Percentiles rank a stretch among this genome's conserved stretches.
phyloP scores from a whole-genome alignment of 2,797 vertebrate genomes.

The Hirundo rustica region DNA sequence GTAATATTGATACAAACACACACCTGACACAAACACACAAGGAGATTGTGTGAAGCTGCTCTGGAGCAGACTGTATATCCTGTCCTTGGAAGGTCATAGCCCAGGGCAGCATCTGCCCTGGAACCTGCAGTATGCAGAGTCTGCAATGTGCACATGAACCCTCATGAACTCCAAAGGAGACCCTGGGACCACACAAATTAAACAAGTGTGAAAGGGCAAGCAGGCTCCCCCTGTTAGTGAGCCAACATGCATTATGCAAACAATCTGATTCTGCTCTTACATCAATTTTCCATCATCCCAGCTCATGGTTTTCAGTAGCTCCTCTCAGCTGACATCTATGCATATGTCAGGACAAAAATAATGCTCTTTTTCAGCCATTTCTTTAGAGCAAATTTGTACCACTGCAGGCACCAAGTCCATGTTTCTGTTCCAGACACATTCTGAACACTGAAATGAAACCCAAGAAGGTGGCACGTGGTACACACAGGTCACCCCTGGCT shows the following conservation, averaged over 20 bases:
- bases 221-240: not conserved
- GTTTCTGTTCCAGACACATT: not conserved
- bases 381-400: not conserved
- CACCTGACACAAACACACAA: not conserved
- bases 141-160: not conserved
- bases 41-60: not conserved
- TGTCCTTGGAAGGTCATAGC: not conserved
- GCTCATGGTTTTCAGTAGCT: slow-evolving; percentile 13
- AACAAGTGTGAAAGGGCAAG: not conserved
- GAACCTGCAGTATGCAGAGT: not conserved
- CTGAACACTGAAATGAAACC: not conserved
- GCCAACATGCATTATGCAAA: not conserved
- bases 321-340: slow-evolving; percentile 15
- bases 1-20: not conserved
- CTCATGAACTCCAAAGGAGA: not conserved
- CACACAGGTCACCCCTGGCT: not conserved
- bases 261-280: slow-evolving; percentile 25
- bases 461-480: not conserved
- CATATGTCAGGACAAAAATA: slow-evolving; percentile 10
- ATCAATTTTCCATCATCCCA: slow-evolving; percentile 41
- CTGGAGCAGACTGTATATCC: not conserved
- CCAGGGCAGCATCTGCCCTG: not conserved
- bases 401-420: not conserved
- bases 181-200: not conserved
- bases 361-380: not conserved